phyloP scores from a whole-genome alignment of 1,140 invertebrate species.

The Cherax destructor region DNA sequence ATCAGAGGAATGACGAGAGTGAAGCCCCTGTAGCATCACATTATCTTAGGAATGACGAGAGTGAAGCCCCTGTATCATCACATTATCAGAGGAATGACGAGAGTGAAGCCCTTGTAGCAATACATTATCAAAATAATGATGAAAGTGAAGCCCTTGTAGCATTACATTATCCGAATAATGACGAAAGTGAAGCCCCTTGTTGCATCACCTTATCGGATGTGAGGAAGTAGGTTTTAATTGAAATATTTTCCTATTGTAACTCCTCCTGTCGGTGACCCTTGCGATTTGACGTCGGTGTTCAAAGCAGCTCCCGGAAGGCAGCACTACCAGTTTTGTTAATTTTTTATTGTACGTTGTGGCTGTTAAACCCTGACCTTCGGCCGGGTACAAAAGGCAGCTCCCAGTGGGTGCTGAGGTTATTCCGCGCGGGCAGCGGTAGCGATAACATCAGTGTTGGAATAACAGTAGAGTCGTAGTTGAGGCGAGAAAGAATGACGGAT shows the following conservation, averaged over 20 bases:
- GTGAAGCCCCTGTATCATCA: too few species aligned
- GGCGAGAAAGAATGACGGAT: background rate
- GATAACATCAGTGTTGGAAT: background rate
- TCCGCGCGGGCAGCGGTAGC: background rate
- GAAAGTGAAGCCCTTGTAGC: too few species aligned
- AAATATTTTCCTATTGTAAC: background rate
- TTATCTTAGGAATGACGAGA: too few species aligned
- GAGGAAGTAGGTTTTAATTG: too few species aligned
- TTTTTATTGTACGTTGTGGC: background rate
- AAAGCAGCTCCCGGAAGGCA: background rate
- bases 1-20: too few species aligned
- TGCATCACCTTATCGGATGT: too few species aligned
- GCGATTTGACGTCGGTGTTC: background rate
- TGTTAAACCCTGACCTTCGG: conserved; percentile 15
- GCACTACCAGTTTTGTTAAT: background rate
- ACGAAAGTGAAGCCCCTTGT: too few species aligned
- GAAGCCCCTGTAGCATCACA: too few species aligned
- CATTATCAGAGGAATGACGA: too few species aligned
- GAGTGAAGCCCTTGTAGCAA: too few species aligned
- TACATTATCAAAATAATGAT: too few species aligned
- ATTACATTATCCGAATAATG: too few species aligned
- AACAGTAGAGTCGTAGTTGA: background rate
- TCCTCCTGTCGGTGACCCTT: background rate
- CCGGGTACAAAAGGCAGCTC: conserved; percentile 4
- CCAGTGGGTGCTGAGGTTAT: background rate